Base-by-base conservation (phyloP, 2,888 invertebrate species). In the Eulithis prunata region DNA sequence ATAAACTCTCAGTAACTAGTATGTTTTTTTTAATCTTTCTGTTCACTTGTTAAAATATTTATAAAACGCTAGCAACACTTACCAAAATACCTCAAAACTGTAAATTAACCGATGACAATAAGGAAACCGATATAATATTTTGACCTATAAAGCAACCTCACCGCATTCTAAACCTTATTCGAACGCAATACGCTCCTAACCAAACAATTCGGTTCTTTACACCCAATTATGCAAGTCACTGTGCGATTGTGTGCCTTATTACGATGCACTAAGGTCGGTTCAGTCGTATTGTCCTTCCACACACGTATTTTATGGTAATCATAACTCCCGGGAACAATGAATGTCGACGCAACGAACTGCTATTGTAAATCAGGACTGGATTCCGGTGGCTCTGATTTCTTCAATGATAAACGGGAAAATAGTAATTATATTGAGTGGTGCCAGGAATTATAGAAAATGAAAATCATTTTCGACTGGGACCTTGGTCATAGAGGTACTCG, bases 251-350 rank as follows among this genome's bases (percentile, higher is more conserved):
- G 32, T 41, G 8, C 62, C 52, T 57, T 67, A 60, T 53, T 43
- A 28, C 52, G 14, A 47, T 63, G 45, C n/a, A 13, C 49, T 67
- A 67, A 60, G 62, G 63, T n/a, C 4, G 43, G 7, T 64, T 54
- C 10, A 2, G 28, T 49, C 21, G 38, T 58, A 32, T 59, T 56
- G 57, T 57, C 49, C n/a, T 59, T 55, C 13, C 53, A 59, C 36
- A 55, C 49, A 45, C 54, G 53, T 68, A 68, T 64, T 68, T 64
- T 68, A 68, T 61, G 64, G 61, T 64, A 68, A 64, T 68, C 64
- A 64, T 70, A 74, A 70, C 62, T 70, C 64, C 45, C 41, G 62
- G 63, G 70, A 69, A 77, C 75, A 75, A 77, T 75, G 72, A 68
- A 69, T 53, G 70, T 71, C 71, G 69, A 65, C 69, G 68, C 72